These are phyloP conservation scores for Folsomia candida DNA, from an alignment of 2,888 invertebrate genomes.

Conservation along the genomic window DNA sequence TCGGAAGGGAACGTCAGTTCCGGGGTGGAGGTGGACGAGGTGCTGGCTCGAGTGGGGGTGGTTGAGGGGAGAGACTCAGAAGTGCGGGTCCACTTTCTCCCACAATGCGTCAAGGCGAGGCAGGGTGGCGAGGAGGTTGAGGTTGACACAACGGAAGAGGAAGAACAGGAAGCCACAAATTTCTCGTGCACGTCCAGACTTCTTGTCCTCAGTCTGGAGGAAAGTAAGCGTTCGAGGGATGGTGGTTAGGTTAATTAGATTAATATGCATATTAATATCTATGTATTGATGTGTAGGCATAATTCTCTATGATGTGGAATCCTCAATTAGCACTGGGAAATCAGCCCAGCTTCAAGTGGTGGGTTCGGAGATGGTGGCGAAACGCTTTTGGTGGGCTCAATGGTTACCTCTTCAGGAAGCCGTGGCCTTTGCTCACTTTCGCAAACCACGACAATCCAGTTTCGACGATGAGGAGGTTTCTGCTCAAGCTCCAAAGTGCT, in stretches of 20 bases:
- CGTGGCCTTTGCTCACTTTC: slow-evolving; percentile 78
- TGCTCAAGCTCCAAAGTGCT: slow-evolving; percentile 62
- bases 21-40: neutral
- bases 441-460: slow-evolving; percentile 65
- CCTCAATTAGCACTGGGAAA: slow-evolving; percentile 5
- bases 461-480: slow-evolving; percentile 64
- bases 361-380: slow-evolving; percentile 36
- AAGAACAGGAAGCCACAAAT: neutral
- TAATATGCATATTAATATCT: neutral
- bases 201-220: slow-evolving; percentile 34
- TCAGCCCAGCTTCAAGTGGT: slow-evolving; percentile 31
- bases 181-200: slow-evolving; percentile 26
- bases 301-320: slow-evolving; percentile 25
- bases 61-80: slow-evolving; percentile 12
- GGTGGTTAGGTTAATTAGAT: too few relatives aligned
- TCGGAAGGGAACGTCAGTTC: neutral
- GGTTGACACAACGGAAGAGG: slow-evolving; percentile 23
- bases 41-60: neutral
- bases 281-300: slow-evolving; percentile 18
- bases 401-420: slow-evolving; percentile 79
- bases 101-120: slow-evolving; percentile 24
- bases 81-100: slow-evolving; percentile 37
- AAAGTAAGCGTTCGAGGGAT: slow-evolving; percentile 22
- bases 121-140: slow-evolving; percentile 32
- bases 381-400: slow-evolving; percentile 68